Conservation (phyloP, 1,140 invertebrate species). For the Sycophaga agraensis region DNA sequence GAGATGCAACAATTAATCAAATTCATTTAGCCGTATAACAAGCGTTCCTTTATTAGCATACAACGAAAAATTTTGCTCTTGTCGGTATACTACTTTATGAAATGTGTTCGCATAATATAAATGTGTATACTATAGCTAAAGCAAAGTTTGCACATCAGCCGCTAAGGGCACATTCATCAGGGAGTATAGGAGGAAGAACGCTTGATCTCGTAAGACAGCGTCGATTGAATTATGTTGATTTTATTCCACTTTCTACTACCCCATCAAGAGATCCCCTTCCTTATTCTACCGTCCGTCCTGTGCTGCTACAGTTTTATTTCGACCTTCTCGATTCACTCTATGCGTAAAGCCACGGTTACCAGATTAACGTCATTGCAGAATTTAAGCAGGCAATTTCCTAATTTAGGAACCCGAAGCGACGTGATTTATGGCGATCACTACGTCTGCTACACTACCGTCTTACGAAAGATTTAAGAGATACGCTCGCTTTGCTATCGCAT, state of each 20-base stretch:
- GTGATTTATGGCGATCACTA: no score
- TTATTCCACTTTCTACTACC: slow-evolving; percentile 53
- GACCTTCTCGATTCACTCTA: slow-evolving; percentile 25
- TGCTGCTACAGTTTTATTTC: slow-evolving; percentile 45
- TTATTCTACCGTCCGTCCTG: slow-evolving; percentile 35
- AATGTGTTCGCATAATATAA: no score
- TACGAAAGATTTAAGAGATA: no score
- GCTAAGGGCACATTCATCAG: slow-evolving; percentile 47
- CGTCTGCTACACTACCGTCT: no score
- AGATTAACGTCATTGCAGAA: slow-evolving; percentile 54
- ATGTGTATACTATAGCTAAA: neutral
- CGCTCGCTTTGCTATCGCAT: no score
- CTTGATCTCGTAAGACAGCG: slow-evolving; percentile 50
- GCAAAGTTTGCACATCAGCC: slow-evolving; percentile 11
- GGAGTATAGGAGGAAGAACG: slow-evolving; percentile 34
- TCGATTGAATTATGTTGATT: slow-evolving; percentile 59
- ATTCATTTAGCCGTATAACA: no score
- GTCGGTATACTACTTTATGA: neutral
- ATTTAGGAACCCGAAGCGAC: no score
- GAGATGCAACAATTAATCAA: no score
- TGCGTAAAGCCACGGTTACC: no score
- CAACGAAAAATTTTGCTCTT: neutral
- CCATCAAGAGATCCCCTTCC: slow-evolving; percentile 29
- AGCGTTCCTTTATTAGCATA: neutral
- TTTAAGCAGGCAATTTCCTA: no score